Percentiles rank a stretch among this genome's conserved stretches.
phyloP scores from a whole-genome alignment of 1,140 invertebrate species.

The Drosophila tropicalis region DNA sequence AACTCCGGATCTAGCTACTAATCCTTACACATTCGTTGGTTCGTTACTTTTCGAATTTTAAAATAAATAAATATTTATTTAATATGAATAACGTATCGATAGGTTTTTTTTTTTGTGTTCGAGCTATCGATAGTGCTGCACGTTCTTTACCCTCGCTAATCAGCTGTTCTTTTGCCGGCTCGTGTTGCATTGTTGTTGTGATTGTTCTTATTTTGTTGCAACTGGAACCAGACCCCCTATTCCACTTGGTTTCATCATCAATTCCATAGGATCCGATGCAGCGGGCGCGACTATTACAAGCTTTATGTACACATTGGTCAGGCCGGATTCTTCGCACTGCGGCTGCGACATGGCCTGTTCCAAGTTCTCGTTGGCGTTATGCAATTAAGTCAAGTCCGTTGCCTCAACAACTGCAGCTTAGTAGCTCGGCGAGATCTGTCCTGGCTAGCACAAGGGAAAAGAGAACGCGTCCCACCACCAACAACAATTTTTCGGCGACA shows the following conservation, averaged over 20 bases:
- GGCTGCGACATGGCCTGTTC: neutral
- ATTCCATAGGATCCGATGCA: neutral
- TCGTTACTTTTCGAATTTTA: no score
- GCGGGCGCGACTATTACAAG: neutral
- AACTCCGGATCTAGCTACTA: no score
- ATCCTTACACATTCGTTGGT: no score
- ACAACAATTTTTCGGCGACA: neutral
- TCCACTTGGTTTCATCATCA: neutral
- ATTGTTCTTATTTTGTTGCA: neutral
- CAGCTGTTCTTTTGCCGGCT: neutral
- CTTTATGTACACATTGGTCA: neutral
- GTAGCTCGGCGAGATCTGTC: neutral
- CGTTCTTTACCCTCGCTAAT: neutral
- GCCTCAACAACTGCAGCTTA: neutral
- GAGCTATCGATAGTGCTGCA: neutral
- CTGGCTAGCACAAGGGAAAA: neutral
- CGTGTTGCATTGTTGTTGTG: slow-evolving; percentile 1
- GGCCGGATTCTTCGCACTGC: neutral
- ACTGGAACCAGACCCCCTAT: neutral
- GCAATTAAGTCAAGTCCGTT: slow-evolving; percentile 1
- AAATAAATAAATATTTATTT: no score
- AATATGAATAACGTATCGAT: neutral
- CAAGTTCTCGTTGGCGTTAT: neutral
- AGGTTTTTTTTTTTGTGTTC: neutral
- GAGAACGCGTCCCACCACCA: neutral